These are phyloP conservation scores for Protobothrops mucrosquamatus DNA, from an alignment of 2,113 vertebrate genomes.

Conservation along the genomic window DNA sequence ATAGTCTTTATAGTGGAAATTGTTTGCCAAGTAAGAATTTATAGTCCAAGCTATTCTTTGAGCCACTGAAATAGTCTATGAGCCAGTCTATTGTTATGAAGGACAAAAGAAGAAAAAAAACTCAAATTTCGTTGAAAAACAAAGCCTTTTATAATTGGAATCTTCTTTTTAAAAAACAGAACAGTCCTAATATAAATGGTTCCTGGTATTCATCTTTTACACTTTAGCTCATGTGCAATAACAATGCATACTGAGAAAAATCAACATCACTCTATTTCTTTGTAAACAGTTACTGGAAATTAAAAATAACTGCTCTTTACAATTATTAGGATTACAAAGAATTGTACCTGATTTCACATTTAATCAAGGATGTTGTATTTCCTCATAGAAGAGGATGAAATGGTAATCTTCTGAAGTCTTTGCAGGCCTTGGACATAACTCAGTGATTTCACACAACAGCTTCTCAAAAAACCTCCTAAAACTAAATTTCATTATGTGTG, in stretches of 20 bases:
- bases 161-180: not conserved
- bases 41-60: not conserved
- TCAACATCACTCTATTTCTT: not conserved
- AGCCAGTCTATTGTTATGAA: not conserved
- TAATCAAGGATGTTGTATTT: not conserved
- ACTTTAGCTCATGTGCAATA: not conserved
- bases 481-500: not conserved
- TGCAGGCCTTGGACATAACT: not conserved
- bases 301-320: not conserved
- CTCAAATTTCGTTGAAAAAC: not conserved
- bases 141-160: not conserved
- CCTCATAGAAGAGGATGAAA: not conserved
- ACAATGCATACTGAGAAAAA: not conserved
- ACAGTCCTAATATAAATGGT: not conserved
- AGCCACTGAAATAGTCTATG: not conserved
- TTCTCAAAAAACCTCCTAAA: not conserved
- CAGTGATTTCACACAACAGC: not conserved
- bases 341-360: not conserved
- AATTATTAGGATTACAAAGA: not conserved
- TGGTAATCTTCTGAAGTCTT: not conserved
- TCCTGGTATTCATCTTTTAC: not conserved
- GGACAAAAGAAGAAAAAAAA: fast-evolving
- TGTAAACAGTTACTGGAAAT: not conserved
- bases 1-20: too few species aligned
- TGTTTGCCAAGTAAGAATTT: too few species aligned